These are phyloP conservation scores for Coregonus clupeaformis DNA, from an alignment of 2,113 vertebrate genomes.

Conservation along the genomic window DNA sequence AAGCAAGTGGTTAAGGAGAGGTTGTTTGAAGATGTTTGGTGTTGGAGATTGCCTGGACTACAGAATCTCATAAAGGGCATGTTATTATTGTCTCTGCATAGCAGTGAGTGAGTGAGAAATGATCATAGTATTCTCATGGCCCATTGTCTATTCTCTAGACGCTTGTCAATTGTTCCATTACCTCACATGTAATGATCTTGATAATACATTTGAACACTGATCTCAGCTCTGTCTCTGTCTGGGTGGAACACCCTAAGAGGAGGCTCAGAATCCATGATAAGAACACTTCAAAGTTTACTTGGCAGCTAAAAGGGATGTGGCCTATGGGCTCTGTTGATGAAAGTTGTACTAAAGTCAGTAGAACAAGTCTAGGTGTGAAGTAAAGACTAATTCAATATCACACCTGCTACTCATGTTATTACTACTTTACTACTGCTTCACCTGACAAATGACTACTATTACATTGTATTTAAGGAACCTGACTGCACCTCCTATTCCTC, in stretches of 20 bases:
- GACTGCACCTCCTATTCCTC: slow-evolving; percentile 27
- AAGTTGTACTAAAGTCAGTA: no score
- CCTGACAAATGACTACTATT: slow-evolving; percentile 10
- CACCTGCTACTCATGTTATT: background rate
- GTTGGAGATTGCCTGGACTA: background rate
- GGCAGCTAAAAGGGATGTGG: slow-evolving; percentile 32
- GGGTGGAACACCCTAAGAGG: slow-evolving; percentile 25
- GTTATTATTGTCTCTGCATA: slow-evolving; percentile 29
- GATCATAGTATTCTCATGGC: slow-evolving; percentile 40
- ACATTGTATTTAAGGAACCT: slow-evolving; percentile 15
- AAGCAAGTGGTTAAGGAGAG: background rate
- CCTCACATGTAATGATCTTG: slow-evolving; percentile 57
- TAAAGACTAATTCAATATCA: background rate
- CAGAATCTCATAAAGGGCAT: background rate
- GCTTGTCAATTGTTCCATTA: slow-evolving; percentile 57
- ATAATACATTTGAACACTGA: slow-evolving; percentile 61
- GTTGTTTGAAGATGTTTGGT: slow-evolving; percentile 3
- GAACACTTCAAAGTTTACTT: slow-evolving; percentile 56
- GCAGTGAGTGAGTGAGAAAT: slow-evolving; percentile 41
- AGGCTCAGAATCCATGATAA: slow-evolving; percentile 50
- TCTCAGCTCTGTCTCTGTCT: slow-evolving; percentile 39
- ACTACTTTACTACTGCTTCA: slow-evolving; percentile 2
- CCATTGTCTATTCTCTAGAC: slow-evolving; percentile 42
- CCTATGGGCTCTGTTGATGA: no score
- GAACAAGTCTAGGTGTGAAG: slow-evolving; percentile 7